Base-by-base conservation (phyloP, 1,140 invertebrate genomes). In the Trichoplusia ni region DNA sequence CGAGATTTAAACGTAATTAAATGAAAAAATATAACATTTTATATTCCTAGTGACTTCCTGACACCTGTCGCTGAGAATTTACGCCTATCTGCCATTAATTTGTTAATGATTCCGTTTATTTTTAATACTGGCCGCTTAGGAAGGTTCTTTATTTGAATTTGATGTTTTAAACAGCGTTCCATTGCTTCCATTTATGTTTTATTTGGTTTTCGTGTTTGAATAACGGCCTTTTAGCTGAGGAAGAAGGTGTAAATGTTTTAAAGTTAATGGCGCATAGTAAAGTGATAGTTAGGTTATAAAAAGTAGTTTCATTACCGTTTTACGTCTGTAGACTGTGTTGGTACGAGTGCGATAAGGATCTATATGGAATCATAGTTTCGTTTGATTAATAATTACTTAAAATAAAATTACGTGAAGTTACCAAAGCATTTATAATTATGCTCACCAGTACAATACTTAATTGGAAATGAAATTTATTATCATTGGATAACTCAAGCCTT, bases 1-100 rank as follows among this genome's bases (percentile, higher is more conserved):
- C 14, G 44, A 44, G 27, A 49, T 63, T 63, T 68, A 51, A 40
- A 16, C 40, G 46, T 67, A 67, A 67, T 71, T 64, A 67, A 67
- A 60, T 66, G 63, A 60, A 46, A 29, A 58, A 29, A 56, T 16
- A 27, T n/a, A 40, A 58, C 53, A 42, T 58, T 35, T 51, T 51
- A 37, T 46, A 23, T 13, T 16, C 14, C 58, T 47, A 33, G 29
- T 35, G 9, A 56, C 23, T 70, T 70, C 67, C 67, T 61, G 37
- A 64, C 64, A 71, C 61, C 69, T 71, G 69, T 54, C 64, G 44
- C 25, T 11, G 29, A 47, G 16, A 60, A 60, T 47, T 25, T 47
- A 46, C n/a, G 29, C 29, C 29, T 35, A 60, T 44, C 13, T 44
- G 38, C 25, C 54, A 58, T 58, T 58, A 60, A 60, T 60, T 60